Conservation (phyloP, 2,113 vertebrate species). For the Taurulus bubalis region DNA sequence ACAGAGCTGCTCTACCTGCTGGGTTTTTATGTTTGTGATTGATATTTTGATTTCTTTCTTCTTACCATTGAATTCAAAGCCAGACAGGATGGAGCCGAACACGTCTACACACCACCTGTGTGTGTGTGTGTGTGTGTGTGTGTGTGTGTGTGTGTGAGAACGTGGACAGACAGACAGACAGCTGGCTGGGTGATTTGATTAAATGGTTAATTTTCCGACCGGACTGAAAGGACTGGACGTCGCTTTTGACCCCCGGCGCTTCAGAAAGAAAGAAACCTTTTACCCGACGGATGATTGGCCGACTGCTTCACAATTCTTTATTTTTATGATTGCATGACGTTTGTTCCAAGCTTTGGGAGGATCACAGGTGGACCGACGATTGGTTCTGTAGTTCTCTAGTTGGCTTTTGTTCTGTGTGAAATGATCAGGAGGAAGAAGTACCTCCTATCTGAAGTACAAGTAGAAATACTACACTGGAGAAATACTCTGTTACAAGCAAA, state of each 20-base stretch:
- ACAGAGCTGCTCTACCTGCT: not conserved
- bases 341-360: not conserved
- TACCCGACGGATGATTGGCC: not conserved
- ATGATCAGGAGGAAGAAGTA: too few relatives aligned
- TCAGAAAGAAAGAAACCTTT: too few relatives aligned
- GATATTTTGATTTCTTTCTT: too few relatives aligned
- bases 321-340: not conserved
- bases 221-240: not conserved
- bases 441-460: too few relatives aligned
- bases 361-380: not conserved
- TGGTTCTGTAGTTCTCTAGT: too few relatives aligned
- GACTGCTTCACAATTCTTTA: too few relatives aligned
- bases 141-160: not conserved
- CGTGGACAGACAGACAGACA: conserved; percentile 4
- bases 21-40: not conserved
- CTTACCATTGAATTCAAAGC: not conserved
- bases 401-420: not conserved
- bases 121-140: too few relatives aligned
- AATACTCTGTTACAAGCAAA: too few relatives aligned
- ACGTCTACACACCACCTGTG: not conserved
- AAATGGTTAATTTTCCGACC: conserved; percentile 13
- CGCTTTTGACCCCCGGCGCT: too few relatives aligned
- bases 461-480: too few relatives aligned
- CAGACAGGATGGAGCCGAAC: not conserved
- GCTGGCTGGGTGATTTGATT: conserved; percentile 28